Evolutionary conservation across 1,140 invertebrate genomes (phyloP), one percentile per base, ranked within the genome.

Genomic region (Metopolophium dirhodum): DNA sequence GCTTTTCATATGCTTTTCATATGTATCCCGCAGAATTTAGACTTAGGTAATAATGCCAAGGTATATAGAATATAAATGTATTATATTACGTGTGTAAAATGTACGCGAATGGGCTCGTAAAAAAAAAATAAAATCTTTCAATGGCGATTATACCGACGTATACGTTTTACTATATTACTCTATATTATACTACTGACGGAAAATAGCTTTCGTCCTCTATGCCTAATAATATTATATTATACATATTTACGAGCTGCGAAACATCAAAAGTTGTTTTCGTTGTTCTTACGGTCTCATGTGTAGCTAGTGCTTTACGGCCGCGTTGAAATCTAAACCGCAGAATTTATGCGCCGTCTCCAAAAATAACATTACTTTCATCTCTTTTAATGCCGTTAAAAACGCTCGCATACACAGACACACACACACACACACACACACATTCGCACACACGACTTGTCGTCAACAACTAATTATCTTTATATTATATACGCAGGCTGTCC

Each of bases 331-430:
- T 23, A 54, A 89, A 54, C 88, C 51, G 11, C 88, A 54, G 49
- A 89, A 57, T 89, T 37, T 89, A 89, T 89, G 47, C 49, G n/a
- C 49, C n/a, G 49, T 89, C 22, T 89, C 88, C 88, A 89, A 57
- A 89, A 89, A 89, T 89, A 89, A 89, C 88, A 57, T 57, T 54
- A 57, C 49, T 89, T 89, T 89, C 88, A 89, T 57, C 88, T 57
- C 49, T 89, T 89, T 57, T 57, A 89, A 57, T 49, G 86, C 47
- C 14, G 37, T 49, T 41, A 41, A 47, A 88, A 88, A 88, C 30
- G 86, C 86, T n/a, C 18, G 6, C 61, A 14, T 11, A n/a, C n/a
- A n/a, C n/a, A n/a, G n/a, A n/a, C n/a, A n/a, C n/a, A n/a, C n/a
- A n/a, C n/a, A 6, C 61, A 14, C 57, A 30, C 57, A 30, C 54